A percentile compares a stretch with the other conserved stretches of the same genome.
These are phyloP conservation scores for Cyprinus carpio DNA, from an alignment of 2,113 vertebrate genomes.

Conservation along the genomic window DNA sequence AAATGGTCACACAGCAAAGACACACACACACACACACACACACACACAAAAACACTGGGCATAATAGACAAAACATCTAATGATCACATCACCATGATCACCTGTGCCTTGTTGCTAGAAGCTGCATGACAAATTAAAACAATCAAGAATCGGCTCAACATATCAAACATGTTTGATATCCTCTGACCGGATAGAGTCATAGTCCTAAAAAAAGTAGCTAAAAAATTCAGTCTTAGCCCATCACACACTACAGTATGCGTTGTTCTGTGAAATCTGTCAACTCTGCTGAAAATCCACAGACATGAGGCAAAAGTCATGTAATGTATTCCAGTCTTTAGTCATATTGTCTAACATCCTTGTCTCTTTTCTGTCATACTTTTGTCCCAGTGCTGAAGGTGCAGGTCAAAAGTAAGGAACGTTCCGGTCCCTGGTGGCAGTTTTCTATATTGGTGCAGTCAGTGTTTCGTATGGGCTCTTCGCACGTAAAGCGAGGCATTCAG, in stretches of 20 bases:
- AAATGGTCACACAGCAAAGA: not conserved
- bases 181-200: too few relatives aligned
- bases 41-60: too few relatives aligned
- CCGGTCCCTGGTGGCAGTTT: constrained; percentile 83
- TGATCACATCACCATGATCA: too few relatives aligned
- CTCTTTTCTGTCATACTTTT: constrained; percentile 40
- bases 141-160: too few relatives aligned
- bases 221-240: too few relatives aligned
- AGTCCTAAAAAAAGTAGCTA: too few relatives aligned
- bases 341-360: constrained; percentile 1
- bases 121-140: too few relatives aligned
- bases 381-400: constrained; percentile 80
- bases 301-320: not conserved
- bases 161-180: too few relatives aligned
- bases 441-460: constrained; percentile 78
- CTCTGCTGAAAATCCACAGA: not conserved
- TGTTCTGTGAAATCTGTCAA: not conserved
- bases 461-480: constrained; percentile 75
- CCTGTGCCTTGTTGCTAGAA: too few relatives aligned
- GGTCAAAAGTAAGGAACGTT: constrained; percentile 77
- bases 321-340: not conserved
- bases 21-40: too few relatives aligned
- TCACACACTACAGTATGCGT: too few relatives aligned
- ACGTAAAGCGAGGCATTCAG: constrained; percentile 74
- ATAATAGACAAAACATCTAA: too few relatives aligned